Percentiles rank a stretch among this genome's conserved stretches.
Evolutionary conservation across 53 echinoderm and acorn worm genomes (phyloP).

Genomic region (Echinometra lucunter): DNA sequence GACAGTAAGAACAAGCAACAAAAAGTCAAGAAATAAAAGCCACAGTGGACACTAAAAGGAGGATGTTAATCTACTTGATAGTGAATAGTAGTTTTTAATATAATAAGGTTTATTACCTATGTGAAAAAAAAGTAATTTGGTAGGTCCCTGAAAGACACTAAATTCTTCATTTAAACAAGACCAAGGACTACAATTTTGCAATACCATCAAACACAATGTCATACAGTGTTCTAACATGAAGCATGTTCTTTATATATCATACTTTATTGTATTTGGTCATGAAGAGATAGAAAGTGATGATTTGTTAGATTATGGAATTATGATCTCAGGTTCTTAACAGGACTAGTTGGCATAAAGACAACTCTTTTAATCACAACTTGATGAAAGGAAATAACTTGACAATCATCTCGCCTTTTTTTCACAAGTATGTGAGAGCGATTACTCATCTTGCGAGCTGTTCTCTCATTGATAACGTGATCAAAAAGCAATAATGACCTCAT

Average conservation of each 20-base stretch:
- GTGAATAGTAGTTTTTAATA: neutral
- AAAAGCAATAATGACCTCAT: constrained; percentile 57
- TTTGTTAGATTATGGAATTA: neutral
- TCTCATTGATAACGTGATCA: constrained; percentile 34
- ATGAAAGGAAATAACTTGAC: neutral
- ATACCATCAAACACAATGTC: too few species aligned
- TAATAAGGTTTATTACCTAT: neutral
- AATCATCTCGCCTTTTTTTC: neutral
- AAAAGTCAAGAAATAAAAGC: neutral
- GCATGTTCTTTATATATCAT: neutral
- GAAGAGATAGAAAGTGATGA: neutral
- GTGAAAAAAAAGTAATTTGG: neutral
- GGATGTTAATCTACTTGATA: neutral
- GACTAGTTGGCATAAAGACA: neutral
- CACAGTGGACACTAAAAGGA: neutral
- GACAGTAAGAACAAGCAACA: neutral
- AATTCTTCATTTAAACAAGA: neutral
- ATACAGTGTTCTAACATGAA: too few species aligned
- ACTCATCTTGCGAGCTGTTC: constrained; percentile 29
- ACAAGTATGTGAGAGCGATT: constrained; percentile 5
- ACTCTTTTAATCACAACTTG: neutral
- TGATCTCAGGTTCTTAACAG: neutral
- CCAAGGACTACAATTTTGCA: neutral
- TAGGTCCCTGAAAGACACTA: neutral
- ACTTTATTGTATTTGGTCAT: neutral